phyloP scores from a whole-genome alignment of 2,113 vertebrate species.

The Mellivora capensis region DNA sequence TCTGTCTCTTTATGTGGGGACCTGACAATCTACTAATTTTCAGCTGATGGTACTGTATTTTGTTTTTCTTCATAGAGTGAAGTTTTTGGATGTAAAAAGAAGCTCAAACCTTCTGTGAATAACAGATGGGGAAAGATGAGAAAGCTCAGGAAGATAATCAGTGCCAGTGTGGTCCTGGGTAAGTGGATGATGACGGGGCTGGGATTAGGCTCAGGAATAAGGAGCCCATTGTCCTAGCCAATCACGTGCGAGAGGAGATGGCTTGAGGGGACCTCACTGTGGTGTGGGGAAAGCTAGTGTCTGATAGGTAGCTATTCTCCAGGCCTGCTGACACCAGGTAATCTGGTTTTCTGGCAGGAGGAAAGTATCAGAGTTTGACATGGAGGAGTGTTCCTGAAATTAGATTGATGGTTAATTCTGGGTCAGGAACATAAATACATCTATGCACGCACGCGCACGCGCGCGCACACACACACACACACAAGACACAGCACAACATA shows the following conservation, averaged over 20 bases:
- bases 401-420: not conserved
- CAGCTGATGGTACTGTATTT: not conserved
- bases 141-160: not conserved
- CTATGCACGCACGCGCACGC: too few species aligned
- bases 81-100: slow-evolving; percentile 26
- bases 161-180: not conserved
- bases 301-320: not conserved
- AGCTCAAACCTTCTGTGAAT: slow-evolving; percentile 35
- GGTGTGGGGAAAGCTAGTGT: not conserved
- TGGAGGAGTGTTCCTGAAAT: not conserved
- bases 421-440: not conserved
- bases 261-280: not conserved
- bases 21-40: not conserved
- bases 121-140: slow-evolving; percentile 38
- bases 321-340: not conserved
- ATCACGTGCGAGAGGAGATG: not conserved
- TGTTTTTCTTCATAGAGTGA: slow-evolving; percentile 27
- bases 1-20: not conserved
- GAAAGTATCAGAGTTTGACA: not conserved
- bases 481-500: not conserved
- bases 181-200: not conserved
- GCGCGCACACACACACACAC: not conserved
- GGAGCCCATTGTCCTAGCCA: not conserved
- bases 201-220: not conserved
- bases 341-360: not conserved